A percentile compares a stretch with the other conserved stretches of the same genome.
These are phyloP conservation scores for Oxystoma pomonae DNA, from an alignment of 2,888 invertebrate genomes.

Conservation along the genomic window DNA sequence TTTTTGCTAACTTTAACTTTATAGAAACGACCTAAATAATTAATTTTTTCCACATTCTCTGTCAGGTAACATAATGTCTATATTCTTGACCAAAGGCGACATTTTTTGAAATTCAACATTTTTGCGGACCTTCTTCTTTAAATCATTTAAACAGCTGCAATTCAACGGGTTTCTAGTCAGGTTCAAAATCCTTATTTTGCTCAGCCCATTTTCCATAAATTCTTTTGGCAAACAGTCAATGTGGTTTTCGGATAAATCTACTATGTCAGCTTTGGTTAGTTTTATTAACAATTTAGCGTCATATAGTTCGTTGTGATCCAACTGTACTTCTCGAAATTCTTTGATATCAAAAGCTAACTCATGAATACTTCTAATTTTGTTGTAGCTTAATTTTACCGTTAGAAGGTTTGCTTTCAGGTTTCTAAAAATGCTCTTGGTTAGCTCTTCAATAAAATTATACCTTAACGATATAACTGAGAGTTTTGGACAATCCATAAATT, in stretches of 20 bases:
- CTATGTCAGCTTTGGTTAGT: conserved; percentile 29
- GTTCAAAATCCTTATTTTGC: conserved; percentile 29
- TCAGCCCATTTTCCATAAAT: conserved; percentile 32
- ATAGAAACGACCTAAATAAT: too few relatives aligned
- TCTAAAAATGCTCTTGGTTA: conserved; percentile 31
- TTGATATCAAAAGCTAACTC: conserved; percentile 30
- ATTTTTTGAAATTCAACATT: conserved; percentile 26
- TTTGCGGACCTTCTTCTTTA: conserved; percentile 24
- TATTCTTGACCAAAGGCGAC: conserved; percentile 26
- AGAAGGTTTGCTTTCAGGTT: conserved; percentile 27
- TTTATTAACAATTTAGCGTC: conserved; percentile 26
- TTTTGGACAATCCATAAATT: conserved; percentile 34
- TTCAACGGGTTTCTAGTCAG: conserved; percentile 32
- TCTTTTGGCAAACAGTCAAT: conserved; percentile 34
- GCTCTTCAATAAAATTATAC: conserved; percentile 35
- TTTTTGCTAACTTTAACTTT: too few relatives aligned
- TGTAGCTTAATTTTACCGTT: conserved; percentile 35
- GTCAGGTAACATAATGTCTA: conserved; percentile 22
- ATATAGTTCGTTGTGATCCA: conserved; percentile 35
- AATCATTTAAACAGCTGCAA: conserved; percentile 30
- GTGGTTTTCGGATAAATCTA: conserved; percentile 33
- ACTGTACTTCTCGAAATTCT: conserved; percentile 31
- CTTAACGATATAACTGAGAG: conserved; percentile 31
- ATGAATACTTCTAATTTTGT: conserved; percentile 33
- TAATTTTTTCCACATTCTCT: conserved; percentile 5